A percentile compares a stretch with the other conserved stretches of the same genome.
Conservation (phyloP, 2,797 vertebrate genomes). For the Anguilla obscura region DNA sequence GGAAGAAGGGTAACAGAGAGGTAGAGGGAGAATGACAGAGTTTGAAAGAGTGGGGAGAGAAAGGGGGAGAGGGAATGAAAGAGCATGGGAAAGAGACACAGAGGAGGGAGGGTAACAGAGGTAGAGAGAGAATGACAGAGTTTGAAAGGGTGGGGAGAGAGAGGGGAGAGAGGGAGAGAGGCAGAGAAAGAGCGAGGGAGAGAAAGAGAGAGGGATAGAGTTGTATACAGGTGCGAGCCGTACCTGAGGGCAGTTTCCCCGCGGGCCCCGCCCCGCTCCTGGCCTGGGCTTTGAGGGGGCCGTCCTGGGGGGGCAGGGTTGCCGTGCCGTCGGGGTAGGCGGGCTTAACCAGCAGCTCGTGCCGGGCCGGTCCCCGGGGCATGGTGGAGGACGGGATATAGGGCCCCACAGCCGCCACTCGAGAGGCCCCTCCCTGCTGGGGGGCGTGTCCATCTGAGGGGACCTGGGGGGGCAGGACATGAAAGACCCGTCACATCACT, state of each 20-base stretch:
- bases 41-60: neutral
- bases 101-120: neutral
- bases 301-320: constrained; percentile 70
- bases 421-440: constrained; percentile 77
- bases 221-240: neutral
- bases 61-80: neutral
- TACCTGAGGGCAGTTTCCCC: constrained; percentile 55
- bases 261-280: constrained; percentile 51
- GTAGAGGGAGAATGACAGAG: neutral
- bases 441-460: constrained; percentile 80
- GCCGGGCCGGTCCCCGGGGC: constrained; percentile 83
- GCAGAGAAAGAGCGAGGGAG: neutral
- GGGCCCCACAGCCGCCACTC: constrained; percentile 95
- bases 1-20: neutral
- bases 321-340: constrained; percentile 80
- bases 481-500: neutral
- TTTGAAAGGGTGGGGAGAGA: neutral
- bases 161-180: neutral
- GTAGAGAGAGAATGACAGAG: neutral
- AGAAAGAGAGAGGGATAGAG: neutral
- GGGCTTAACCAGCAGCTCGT: constrained; percentile 87
- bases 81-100: neutral
- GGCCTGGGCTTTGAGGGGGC: constrained; percentile 74
- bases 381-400: constrained; percentile 96
- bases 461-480: constrained; percentile 61